These are phyloP conservation scores for Notamacropus eugenii DNA, from an alignment of 2,797 vertebrate genomes.

Conservation along the genomic window DNA sequence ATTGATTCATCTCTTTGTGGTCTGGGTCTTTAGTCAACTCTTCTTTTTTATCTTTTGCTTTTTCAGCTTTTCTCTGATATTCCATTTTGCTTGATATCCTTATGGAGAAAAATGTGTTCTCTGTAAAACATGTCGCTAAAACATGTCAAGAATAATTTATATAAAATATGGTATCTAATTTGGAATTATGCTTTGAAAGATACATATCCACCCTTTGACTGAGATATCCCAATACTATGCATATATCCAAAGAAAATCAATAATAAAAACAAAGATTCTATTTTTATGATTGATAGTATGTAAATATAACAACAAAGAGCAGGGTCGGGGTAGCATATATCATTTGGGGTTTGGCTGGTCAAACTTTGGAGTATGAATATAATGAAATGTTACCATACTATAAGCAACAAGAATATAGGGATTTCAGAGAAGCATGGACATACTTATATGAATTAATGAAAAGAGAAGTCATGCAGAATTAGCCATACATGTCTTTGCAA, in stretches of 20 bases:
- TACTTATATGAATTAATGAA: neutral
- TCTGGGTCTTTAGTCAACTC: neutral
- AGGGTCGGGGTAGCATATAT: fast-evolving
- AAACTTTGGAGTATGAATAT: neutral
- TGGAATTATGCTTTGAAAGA: neutral
- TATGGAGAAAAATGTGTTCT: neutral
- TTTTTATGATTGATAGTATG: too few species aligned
- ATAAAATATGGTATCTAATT: neutral
- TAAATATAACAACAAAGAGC: neutral
- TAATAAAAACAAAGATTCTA: neutral
- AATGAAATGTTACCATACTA: neutral
- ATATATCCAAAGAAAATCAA: neutral
- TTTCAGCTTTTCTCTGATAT: neutral
- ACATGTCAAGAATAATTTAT: neutral
- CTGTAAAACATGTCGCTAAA: neutral
- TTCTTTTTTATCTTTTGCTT: neutral
- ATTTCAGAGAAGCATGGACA: neutral
- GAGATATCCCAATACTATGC: neutral
- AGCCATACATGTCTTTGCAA: neutral
- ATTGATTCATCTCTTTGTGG: neutral
- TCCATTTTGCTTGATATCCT: neutral
- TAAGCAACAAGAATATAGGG: neutral
- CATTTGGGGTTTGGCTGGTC: neutral
- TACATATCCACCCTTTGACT: neutral
- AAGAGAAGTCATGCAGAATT: neutral